A percentile compares a stretch with the other conserved stretches of the same genome.
Evolutionary conservation across 2,113 vertebrate genomes (phyloP).

Genomic region (Microcebus griseorufus): DNA sequence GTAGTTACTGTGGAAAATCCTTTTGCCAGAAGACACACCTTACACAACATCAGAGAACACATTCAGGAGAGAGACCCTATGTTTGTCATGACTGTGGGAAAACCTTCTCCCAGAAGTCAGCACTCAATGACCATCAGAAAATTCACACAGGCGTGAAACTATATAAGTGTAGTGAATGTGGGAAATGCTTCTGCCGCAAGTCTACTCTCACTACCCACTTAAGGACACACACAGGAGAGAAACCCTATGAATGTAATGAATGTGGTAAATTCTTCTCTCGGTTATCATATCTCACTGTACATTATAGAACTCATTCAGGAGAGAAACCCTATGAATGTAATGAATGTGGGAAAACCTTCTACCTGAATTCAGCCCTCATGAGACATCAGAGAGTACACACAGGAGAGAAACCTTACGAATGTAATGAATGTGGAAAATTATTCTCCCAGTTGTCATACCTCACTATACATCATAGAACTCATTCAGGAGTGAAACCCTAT

Average conservation of each 20-base stretch:
- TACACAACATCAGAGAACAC: conserved; percentile 79
- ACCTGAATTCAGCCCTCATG: conserved; percentile 79
- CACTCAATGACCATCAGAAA: conserved; percentile 82
- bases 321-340: conserved; percentile 83
- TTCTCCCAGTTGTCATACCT: conserved; percentile 64
- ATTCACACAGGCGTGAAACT: conserved; percentile 78
- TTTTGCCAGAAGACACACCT: conserved; percentile 81
- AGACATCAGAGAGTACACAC: conserved; percentile 82
- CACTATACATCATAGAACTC: no score
- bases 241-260: conserved; percentile 78
- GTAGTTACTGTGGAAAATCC: conserved; percentile 76
- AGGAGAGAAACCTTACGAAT: conserved; percentile 81
- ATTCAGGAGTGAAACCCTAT: no score
- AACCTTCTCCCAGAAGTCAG: conserved; percentile 83
- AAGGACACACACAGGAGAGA: conserved; percentile 82
- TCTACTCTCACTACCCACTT: conserved; percentile 80
- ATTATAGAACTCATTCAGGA: conserved; percentile 82
- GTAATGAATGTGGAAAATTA: conserved; percentile 79
- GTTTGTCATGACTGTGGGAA: conserved; percentile 82
- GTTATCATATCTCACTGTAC: conserved; percentile 77
- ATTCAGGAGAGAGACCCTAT: conserved; percentile 82
- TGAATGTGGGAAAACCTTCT: conserved; percentile 81
- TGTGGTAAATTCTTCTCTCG: conserved; percentile 83
- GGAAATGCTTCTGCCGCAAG: conserved; percentile 82
- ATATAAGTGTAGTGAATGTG: conserved; percentile 79